These are phyloP conservation scores for Cheirogaleus medius DNA, from an alignment of 2,113 vertebrate genomes.

Conservation along the genomic window DNA sequence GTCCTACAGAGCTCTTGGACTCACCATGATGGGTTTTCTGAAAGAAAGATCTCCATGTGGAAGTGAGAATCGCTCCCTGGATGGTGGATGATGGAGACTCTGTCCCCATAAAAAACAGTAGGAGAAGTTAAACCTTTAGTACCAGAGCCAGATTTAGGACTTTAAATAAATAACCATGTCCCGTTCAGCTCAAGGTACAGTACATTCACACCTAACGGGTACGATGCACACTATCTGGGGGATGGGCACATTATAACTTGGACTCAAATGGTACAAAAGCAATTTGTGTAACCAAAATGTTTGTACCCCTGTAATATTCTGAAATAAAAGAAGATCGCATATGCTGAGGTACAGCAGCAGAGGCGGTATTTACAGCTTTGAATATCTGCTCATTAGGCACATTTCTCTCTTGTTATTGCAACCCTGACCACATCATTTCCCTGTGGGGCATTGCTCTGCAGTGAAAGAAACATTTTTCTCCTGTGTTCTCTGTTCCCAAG, in stretches of 20 bases:
- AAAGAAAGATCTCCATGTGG: background rate
- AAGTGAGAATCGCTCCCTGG: background rate
- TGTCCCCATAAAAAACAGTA: background rate
- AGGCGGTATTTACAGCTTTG: background rate
- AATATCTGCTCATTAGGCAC: background rate
- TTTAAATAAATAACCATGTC: background rate
- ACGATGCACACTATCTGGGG: no score
- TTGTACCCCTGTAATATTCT: no score
- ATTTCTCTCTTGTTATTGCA: background rate
- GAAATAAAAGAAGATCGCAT: no score
- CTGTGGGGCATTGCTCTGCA: background rate
- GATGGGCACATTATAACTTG: no score
- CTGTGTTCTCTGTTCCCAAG: background rate
- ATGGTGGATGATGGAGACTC: background rate
- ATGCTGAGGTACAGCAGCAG: background rate
- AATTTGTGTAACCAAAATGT: no score
- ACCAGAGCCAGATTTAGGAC: background rate
- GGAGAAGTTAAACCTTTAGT: background rate
- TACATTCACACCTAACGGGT: no score
- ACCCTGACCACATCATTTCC: background rate
- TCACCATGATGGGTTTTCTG: background rate
- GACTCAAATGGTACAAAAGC: no score
- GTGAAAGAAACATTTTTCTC: background rate
- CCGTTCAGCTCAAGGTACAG: accelerated
- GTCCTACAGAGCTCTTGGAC: background rate